Percentiles rank a stretch among this genome's conserved stretches.
phyloP scores from a whole-genome alignment of 2,113 vertebrate species.

The Hyperopisus bebe region DNA sequence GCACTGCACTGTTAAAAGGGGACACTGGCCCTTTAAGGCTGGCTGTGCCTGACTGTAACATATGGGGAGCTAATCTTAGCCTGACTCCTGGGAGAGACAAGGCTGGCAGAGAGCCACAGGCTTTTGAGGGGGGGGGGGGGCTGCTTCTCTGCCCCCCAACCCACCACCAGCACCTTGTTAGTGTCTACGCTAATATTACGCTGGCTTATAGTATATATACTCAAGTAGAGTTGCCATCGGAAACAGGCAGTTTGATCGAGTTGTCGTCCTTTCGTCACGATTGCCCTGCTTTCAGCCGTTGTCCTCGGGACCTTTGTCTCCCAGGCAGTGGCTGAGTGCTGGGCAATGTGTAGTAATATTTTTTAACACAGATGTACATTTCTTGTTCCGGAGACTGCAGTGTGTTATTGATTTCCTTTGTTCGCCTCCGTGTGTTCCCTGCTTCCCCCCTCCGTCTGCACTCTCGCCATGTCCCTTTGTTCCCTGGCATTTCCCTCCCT shows the following conservation, averaged over 20 bases:
- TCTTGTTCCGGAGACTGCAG: neutral
- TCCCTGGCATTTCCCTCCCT: neutral
- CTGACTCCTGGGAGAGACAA: conserved; percentile 58
- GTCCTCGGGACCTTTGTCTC: neutral
- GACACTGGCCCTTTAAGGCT: conserved; percentile 61
- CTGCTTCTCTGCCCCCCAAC: conserved; percentile 10
- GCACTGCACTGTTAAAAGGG: neutral
- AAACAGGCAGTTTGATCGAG: neutral
- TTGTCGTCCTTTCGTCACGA: neutral
- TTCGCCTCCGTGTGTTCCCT: neutral
- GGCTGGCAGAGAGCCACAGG: conserved; percentile 58
- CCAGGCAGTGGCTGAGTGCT: neutral
- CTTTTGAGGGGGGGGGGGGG: conserved; percentile 22
- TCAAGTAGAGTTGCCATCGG: neutral
- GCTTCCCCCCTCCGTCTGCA: neutral
- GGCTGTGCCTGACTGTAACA: conserved; percentile 58
- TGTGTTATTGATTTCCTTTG: neutral
- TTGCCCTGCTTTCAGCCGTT: neutral
- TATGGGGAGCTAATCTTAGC: conserved; percentile 76
- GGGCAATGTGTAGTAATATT: neutral
- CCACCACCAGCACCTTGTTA: neutral
- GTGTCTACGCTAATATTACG: neutral
- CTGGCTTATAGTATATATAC: neutral
- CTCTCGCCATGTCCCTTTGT: conserved; percentile 18
- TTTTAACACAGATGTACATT: neutral